Evolutionary conservation across 2,113 vertebrate species (phyloP), one percentile per base, ranked within the genome.

Genomic region (Psettodes erumei): DNA sequence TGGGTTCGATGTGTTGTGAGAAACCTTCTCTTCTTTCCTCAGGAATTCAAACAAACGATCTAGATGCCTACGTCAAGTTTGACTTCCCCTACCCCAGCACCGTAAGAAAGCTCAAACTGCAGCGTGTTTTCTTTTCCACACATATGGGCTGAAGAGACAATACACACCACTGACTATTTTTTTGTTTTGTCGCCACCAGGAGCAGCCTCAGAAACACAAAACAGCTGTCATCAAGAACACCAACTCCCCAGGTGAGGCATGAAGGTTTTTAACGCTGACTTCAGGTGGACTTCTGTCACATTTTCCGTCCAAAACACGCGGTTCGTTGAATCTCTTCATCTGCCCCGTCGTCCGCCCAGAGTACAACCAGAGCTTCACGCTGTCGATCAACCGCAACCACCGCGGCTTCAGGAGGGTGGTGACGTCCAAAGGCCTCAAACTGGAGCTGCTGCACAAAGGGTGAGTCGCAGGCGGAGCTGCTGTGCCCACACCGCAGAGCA

Each of bases 391-490:
- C 92, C 93, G 97, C 0, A 98, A 96, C 85, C 97, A 99, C 90
- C 90, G 98, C 19, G 94, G 96, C 75, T 98, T 99, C 88, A 95
- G 93, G 62, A 94, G 98, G 60, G 92, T 95, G 0, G 86, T 99
- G 77, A 93, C 96, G 6, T 94, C 95, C 55, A 99, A 98, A 93
- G 96, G 98, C 70, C 92, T 99, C 65, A 99, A 98, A 78, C 96
- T 99, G 61, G 98, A 99, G 87, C 92, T 99, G 83, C 95, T 97
- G 87, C 97, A 99, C 91, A 99, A 98, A 93, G 98, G 97, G 98
- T 99, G 88, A 95, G 95, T 72, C 50, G 8, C 75, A 3, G 16
- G 32, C 37, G 28, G 19, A 15, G 30, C 23, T 27, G 28, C 50
- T 48, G n/a, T n/a, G n/a, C 7, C 0, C 30, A 1, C 42, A 1